Conservation (phyloP, 1,140 invertebrate species). For the Myzus persicae region DNA sequence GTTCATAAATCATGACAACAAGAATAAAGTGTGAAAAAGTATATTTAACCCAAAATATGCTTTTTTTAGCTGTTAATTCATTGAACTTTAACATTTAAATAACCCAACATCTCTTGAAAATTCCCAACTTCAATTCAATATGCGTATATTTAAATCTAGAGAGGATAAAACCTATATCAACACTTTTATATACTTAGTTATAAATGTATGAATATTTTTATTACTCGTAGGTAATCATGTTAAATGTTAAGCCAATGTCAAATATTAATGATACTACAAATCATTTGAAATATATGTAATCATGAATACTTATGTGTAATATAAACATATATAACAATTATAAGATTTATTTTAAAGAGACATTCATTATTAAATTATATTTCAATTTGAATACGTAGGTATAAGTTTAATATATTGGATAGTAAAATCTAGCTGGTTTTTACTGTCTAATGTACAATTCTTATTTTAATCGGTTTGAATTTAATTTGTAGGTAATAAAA, state of each 20-base stretch:
- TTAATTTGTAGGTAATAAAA: conserved; percentile 23
- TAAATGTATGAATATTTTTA: conserved; percentile 1
- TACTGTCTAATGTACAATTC: background rate
- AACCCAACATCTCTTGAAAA: background rate
- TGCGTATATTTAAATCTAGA: background rate
- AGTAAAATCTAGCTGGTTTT: background rate
- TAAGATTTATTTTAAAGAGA: conserved; percentile 10
- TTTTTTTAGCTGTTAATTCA: background rate
- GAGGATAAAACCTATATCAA: background rate
- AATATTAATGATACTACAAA: conserved; percentile 22
- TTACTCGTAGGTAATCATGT: background rate
- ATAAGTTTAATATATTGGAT: background rate
- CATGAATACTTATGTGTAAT: background rate
- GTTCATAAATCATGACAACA: too few species aligned
- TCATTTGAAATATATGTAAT: background rate
- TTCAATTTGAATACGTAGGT: background rate
- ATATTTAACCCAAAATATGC: too few species aligned
- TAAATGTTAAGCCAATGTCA: background rate
- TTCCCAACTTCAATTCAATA: background rate
- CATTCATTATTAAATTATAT: background rate
- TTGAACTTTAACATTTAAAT: background rate
- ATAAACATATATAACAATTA: background rate
- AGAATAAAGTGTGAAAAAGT: too few species aligned
- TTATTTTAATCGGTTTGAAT: background rate
- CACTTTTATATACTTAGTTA: background rate